These are phyloP conservation scores for Neodontobutis hainanensis DNA, from an alignment of 2,113 vertebrate genomes.

Conservation along the genomic window DNA sequence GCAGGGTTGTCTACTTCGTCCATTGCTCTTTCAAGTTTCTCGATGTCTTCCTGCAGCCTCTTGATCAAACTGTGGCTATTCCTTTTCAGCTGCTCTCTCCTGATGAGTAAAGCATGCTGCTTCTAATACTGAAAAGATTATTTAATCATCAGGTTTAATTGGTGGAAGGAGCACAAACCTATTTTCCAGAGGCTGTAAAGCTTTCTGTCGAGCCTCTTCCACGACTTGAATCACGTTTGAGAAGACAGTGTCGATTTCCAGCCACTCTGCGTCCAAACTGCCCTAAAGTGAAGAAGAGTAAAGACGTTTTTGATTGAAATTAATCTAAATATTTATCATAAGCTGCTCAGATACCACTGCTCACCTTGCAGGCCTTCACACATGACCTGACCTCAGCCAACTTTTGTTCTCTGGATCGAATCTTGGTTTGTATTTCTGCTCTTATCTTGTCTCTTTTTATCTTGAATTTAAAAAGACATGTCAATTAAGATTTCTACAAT, in stretches of 20 bases:
- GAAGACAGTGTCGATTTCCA: conserved; percentile 62
- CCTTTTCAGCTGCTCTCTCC: conserved; percentile 26
- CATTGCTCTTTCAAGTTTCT: conserved; percentile 18
- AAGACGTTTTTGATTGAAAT: fast-evolving
- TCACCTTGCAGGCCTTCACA: conserved; percentile 51
- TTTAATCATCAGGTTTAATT: not conserved
- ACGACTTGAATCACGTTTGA: conserved; percentile 34
- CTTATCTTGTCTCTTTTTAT: conserved; percentile 3
- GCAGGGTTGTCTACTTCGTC: conserved; percentile 18
- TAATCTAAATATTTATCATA: not conserved
- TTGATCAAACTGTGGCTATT: conserved; percentile 31
- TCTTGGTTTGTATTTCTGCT: conserved; percentile 30
- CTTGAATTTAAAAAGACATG: conserved; percentile 10
- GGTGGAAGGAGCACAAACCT: conserved; percentile 27
- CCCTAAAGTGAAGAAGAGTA: conserved; percentile 23
- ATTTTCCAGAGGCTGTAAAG: conserved; percentile 56
- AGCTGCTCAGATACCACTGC: not conserved
- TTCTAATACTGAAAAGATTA: not conserved
- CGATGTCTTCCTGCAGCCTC: conserved; percentile 54
- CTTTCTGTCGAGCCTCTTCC: conserved; percentile 36
- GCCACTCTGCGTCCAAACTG: conserved; percentile 58
- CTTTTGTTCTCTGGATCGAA: conserved; percentile 46
- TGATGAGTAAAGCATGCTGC: not conserved
- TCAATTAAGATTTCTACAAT: not conserved
- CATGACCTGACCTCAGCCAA: conserved; percentile 44